Base-by-base conservation (phyloP, 1,140 invertebrate genomes). In the Psix sp. region DNA sequence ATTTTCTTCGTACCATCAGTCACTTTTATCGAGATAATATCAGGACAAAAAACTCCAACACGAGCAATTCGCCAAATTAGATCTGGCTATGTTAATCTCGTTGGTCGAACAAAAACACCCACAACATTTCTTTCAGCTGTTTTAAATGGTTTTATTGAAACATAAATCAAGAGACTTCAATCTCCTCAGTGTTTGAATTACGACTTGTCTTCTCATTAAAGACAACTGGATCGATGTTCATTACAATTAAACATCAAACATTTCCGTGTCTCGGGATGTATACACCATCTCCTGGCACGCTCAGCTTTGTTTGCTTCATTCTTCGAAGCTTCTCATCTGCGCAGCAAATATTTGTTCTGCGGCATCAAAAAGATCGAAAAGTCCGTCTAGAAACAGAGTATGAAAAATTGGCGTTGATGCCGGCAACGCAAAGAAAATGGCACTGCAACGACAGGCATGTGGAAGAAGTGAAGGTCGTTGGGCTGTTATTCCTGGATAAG, bases 291-390 rank as follows among this genome's bases (percentile, higher is more conserved):
- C 46, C 52, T 18, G 13, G 29, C 29, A 17, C 24, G 39, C 20
- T 57, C 18, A 15, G 24, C 46, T 40, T 33, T 63, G 56, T 66
- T 57, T 67, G 16, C 63, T 54, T 59, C 63, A 52, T 74, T 68
- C 43, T 63, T 57, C 51, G 49, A 24, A 62, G 63, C 42, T 10
- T 67, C 63, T 76, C 67, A 60, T 66, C 66, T 49, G 38, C 26
- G 46, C 57, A 33, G 51, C 62, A 77, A 78, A 78, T 78, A 80
- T 80, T 80, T 78, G 76, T 48, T 76, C 72, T 74, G 72, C 38
- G 76, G 72, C 72, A 74, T 74, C 49, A 67, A 67, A 65, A 72
- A 68, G 67, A 57, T 74, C 67, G 60, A 60, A 75, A 74, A 74
- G 66, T 67, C 51, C 43, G 49, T 43, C 52, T 33, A 66, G 65